Conservation (phyloP, 1,140 invertebrate genomes). For the Propsilocerus akamusi region DNA sequence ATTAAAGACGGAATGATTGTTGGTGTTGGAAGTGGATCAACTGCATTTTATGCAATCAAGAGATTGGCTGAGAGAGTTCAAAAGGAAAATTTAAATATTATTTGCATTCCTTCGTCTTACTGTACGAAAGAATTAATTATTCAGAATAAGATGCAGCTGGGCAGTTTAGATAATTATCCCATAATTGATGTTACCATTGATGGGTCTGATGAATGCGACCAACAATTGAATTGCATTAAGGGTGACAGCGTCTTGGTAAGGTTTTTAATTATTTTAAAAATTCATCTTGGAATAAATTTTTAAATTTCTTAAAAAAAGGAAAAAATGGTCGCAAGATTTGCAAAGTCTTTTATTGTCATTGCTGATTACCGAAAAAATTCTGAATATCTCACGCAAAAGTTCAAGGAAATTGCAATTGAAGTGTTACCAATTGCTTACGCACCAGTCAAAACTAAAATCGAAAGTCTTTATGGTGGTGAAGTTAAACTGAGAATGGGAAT, state of each 20-base stretch:
- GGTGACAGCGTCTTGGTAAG: constrained; percentile 94
- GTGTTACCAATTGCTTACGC: constrained; percentile 78
- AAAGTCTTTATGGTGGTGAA: constrained; percentile 52
- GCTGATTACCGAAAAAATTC: constrained; percentile 90
- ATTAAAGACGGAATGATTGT: constrained; percentile 54
- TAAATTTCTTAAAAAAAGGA: no score
- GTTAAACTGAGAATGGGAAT: constrained; percentile 58
- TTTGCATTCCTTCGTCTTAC: constrained; percentile 74
- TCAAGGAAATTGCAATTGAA: constrained; percentile 89
- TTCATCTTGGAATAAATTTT: no score
- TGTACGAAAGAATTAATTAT: constrained; percentile 72
- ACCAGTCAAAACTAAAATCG: constrained; percentile 57
- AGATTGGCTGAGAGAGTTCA: constrained; percentile 62
- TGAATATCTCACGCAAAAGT: constrained; percentile 61
- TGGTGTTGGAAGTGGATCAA: constrained; percentile 88
- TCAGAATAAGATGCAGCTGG: constrained; percentile 51
- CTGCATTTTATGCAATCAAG: constrained; percentile 79
- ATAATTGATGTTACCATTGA: constrained; percentile 85
- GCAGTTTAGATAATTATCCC: constrained; percentile 65
- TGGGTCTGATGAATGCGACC: constrained; percentile 94
- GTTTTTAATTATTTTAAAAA: no score
- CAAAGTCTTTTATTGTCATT: constrained; percentile 64
- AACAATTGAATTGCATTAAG: constrained; percentile 76
- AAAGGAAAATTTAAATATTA: constrained; percentile 57
- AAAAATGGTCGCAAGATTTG: constrained; percentile 89